Evolutionary conservation across 2,113 vertebrate genomes (phyloP).

Genomic region (Micronisus gabar): DNA sequence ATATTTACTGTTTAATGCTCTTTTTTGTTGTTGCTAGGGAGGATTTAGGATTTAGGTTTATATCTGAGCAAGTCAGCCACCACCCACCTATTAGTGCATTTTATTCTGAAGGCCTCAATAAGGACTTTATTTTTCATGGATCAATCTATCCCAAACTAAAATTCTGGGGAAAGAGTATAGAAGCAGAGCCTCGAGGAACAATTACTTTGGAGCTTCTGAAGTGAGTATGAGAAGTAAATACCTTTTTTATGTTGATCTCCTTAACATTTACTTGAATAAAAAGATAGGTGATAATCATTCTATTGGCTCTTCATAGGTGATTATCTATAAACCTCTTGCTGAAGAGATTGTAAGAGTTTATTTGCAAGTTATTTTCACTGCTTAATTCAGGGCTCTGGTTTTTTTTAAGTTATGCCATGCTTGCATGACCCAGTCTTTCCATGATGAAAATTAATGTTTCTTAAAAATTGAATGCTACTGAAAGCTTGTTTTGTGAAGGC

Average conservation of each 20-base stretch:
- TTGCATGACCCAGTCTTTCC: not conserved
- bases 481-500: not conserved
- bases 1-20: not conserved
- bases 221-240: conserved; percentile 74
- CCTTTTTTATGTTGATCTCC: not conserved
- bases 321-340: not conserved
- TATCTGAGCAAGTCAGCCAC: conserved; percentile 97
- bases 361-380: not conserved
- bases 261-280: not conserved
- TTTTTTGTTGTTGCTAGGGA: conserved; percentile 72
- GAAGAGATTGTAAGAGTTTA: not conserved
- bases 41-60: conserved; percentile 89
- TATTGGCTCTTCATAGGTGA: not conserved
- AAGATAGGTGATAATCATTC: not conserved
- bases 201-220: conserved; percentile 91
- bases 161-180: conserved; percentile 98
- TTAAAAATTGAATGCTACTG: not conserved
- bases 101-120: conserved; percentile 86
- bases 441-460: not conserved
- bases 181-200: conserved; percentile 93
- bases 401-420: not conserved
- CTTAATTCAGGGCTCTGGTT: not conserved
- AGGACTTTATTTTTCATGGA: conserved; percentile 93
- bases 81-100: conserved; percentile 95
- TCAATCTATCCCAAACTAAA: conserved; percentile 97